A percentile compares a stretch with the other conserved stretches of the same genome.
These are phyloP conservation scores for Tetramorium bicarinatum DNA, from an alignment of 2,888 invertebrate genomes.

Conservation along the genomic window DNA sequence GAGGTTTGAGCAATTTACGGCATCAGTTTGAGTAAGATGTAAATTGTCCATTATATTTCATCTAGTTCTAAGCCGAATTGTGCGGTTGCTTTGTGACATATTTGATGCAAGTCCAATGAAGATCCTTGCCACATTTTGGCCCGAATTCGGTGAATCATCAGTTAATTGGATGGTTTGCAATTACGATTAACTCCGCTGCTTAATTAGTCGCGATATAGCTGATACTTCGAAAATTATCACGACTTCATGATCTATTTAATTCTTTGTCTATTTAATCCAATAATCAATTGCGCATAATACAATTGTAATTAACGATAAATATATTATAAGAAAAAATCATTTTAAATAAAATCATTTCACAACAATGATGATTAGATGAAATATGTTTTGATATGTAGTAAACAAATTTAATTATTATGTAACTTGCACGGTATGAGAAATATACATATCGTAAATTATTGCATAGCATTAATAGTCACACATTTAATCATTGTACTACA, in stretches of 20 bases:
- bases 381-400: not conserved
- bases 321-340: not conserved
- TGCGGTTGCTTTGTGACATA: slow-evolving; percentile 34
- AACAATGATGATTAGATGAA: not conserved
- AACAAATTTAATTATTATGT: slow-evolving; percentile 28
- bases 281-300: not conserved
- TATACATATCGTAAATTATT: not conserved
- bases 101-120: slow-evolving; percentile 29
- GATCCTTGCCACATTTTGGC: slow-evolving; percentile 10
- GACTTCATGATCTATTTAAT: not conserved
- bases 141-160: slow-evolving; percentile 16
- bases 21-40: slow-evolving; percentile 26
- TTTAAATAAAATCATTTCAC: not conserved
- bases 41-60: slow-evolving; percentile 30
- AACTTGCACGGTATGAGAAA: slow-evolving; percentile 1
- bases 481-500: slow-evolving; percentile 1
- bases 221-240: slow-evolving; percentile 23
- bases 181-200: slow-evolving; percentile 17
- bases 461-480: slow-evolving; percentile 9
- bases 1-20: slow-evolving; percentile 36
- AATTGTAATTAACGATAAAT: not conserved
- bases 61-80: not conserved
- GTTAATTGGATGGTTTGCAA: slow-evolving; percentile 20
- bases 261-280: not conserved
- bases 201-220: slow-evolving; percentile 19